These are phyloP conservation scores for Idaea biselata DNA, from an alignment of 2,888 invertebrate species.

Conservation along the genomic window DNA sequence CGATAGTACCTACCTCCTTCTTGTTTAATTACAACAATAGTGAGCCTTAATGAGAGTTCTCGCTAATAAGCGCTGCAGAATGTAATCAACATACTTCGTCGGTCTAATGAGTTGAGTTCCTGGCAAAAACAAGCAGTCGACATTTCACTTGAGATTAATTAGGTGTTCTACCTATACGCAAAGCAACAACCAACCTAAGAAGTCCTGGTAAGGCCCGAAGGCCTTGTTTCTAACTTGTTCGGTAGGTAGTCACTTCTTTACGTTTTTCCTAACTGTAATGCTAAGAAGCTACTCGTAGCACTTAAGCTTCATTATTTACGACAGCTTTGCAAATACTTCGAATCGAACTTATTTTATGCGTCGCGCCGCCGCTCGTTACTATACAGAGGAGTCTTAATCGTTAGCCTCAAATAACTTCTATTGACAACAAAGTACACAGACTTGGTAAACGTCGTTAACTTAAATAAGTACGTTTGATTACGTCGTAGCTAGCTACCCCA, in stretches of 20 bases:
- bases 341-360: slow-evolving; percentile 35
- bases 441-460: slow-evolving; percentile 75
- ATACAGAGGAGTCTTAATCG: slow-evolving; percentile 29
- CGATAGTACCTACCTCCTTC: slow-evolving; percentile 52
- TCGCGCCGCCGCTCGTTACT: slow-evolving; percentile 28
- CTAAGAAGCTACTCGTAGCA: slow-evolving; percentile 35
- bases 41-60: slow-evolving; percentile 79
- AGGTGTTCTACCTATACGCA: slow-evolving; percentile 66
- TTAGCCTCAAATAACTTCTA: slow-evolving; percentile 52
- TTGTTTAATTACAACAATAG: slow-evolving; percentile 81
- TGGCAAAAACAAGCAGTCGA: slow-evolving; percentile 75
- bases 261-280: slow-evolving; percentile 50
- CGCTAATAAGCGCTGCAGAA: slow-evolving; percentile 79
- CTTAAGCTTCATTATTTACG: slow-evolving; percentile 29
- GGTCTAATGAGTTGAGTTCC: slow-evolving; percentile 79
- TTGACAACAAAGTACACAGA: slow-evolving; percentile 69
- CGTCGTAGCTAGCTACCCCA: slow-evolving; percentile 79
- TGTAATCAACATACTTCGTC: slow-evolving; percentile 79
- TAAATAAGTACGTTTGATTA: slow-evolving; percentile 80
- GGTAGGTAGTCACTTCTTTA: slow-evolving; percentile 41
- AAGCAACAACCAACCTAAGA: slow-evolving; percentile 43
- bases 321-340: slow-evolving; percentile 28
- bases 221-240: slow-evolving; percentile 53
- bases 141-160: slow-evolving; percentile 79
- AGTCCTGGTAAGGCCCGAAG: slow-evolving; percentile 50